A percentile compares a stretch with the other conserved stretches of the same genome.
Evolutionary conservation across 2,888 invertebrate genomes (phyloP).

Genomic region (Galerucella pusilla): DNA sequence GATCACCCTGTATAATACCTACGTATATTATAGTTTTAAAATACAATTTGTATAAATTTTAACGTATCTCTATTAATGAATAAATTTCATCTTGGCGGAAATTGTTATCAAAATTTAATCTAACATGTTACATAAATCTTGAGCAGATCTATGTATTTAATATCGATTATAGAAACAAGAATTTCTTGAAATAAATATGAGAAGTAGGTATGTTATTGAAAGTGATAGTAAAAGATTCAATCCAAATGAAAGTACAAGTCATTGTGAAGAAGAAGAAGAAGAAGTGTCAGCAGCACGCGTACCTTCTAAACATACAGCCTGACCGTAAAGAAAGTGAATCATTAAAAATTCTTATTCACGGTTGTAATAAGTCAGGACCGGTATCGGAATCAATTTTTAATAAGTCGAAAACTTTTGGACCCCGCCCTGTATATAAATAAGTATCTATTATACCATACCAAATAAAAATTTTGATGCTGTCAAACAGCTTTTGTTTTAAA

Average conservation of each 20-base stretch:
- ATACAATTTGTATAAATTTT: too few species aligned
- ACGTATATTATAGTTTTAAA: too few species aligned
- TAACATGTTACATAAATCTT: background rate
- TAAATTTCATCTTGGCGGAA: too few species aligned
- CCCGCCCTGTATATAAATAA: too few species aligned
- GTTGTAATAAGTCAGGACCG: background rate
- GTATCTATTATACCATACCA: too few species aligned
- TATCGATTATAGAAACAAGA: background rate
- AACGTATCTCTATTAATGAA: too few species aligned
- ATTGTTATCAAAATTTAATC: too few species aligned
- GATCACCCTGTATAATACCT: too few species aligned
- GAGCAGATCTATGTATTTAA: background rate
- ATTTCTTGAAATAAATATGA: background rate
- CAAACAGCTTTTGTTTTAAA: too few species aligned
- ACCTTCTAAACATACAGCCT: conserved; percentile 8
- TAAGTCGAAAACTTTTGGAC: background rate
- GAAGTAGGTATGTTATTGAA: conserved; percentile 20
- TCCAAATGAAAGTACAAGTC: conserved; percentile 31
- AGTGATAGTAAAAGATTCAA: conserved; percentile 27
- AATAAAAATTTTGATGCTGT: too few species aligned
- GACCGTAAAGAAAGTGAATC: conserved; percentile 29
- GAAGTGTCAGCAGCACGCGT: conserved; percentile 12
- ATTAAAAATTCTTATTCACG: conserved; percentile 30
- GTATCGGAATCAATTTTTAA: background rate
- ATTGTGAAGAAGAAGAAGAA: background rate